Conservation (phyloP, 1,140 invertebrate genomes). For the Anastrepha ludens region DNA sequence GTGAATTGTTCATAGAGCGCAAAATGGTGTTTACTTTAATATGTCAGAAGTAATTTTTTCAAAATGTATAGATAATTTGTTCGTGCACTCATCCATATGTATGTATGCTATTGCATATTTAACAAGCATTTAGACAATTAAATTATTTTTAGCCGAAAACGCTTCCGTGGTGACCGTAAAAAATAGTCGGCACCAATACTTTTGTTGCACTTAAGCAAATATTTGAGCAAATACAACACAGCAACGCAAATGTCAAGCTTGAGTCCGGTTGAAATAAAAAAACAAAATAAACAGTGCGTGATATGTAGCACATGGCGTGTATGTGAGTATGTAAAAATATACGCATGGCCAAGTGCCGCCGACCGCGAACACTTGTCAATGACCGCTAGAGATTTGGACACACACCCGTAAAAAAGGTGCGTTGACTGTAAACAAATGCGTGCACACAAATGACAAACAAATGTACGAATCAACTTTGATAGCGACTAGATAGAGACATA, state of each 20-base stretch:
- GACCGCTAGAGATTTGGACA: constrained; percentile 16
- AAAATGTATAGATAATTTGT: background rate
- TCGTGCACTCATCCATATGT: background rate
- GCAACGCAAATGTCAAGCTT: background rate
- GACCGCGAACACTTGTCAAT: constrained; percentile 20
- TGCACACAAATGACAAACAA: background rate
- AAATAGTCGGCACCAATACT: background rate
- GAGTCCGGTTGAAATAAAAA: background rate
- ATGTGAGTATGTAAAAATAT: background rate
- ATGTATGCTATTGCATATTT: no score
- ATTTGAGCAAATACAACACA: background rate
- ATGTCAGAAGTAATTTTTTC: background rate
- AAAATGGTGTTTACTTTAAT: background rate
- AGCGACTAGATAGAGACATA: background rate
- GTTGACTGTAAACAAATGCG: constrained; percentile 24
- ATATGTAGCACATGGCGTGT: background rate
- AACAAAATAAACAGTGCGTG: background rate
- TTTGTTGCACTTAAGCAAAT: background rate
- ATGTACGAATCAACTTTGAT: background rate
- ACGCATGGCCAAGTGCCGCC: background rate
- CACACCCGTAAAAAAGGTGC: constrained; percentile 13
- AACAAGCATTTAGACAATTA: background rate
- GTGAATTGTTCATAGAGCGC: background rate
- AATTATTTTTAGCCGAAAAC: background rate
- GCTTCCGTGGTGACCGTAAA: constrained; percentile 27